Conservation (phyloP, 2,797 vertebrate genomes). For the Spea hammondii region DNA sequence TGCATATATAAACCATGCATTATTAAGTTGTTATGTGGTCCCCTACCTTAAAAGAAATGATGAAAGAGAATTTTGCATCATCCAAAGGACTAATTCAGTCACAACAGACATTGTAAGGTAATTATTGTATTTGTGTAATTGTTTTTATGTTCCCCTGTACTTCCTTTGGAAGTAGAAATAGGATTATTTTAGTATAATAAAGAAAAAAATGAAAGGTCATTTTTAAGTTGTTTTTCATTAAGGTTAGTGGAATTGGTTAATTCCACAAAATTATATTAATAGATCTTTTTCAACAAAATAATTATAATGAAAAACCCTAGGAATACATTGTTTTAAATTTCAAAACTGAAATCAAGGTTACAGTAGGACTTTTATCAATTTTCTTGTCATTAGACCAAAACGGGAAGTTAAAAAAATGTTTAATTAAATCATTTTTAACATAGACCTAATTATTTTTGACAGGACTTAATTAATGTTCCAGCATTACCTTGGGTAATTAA, state of each 20-base stretch:
- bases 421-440: constrained; percentile 97
- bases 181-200: no score
- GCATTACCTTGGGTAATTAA: constrained; percentile 96
- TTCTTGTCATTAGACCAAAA: constrained; percentile 82
- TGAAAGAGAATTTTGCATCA: no score
- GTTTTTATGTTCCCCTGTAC: no score
- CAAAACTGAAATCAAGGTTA: constrained; percentile 78
- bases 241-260: not conserved
- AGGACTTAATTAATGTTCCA: constrained; percentile 99
- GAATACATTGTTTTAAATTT: constrained; percentile 1
- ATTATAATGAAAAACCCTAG: not conserved
- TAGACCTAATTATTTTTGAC: constrained; percentile 90
- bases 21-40: no score
- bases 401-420: constrained; percentile 76
- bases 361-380: constrained; percentile 82
- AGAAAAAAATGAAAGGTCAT: no score
- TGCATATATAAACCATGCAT: no score
- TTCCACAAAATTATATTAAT: not conserved
- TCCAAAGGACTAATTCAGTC: no score
- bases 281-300: not conserved
- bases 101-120: no score
- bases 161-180: no score
- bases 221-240: no score
- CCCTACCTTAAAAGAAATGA: no score
- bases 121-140: no score